Base-by-base conservation (phyloP, 30 jellyfish, hydroid and myxozoan species). In the Catostylus mosaicus region DNA sequence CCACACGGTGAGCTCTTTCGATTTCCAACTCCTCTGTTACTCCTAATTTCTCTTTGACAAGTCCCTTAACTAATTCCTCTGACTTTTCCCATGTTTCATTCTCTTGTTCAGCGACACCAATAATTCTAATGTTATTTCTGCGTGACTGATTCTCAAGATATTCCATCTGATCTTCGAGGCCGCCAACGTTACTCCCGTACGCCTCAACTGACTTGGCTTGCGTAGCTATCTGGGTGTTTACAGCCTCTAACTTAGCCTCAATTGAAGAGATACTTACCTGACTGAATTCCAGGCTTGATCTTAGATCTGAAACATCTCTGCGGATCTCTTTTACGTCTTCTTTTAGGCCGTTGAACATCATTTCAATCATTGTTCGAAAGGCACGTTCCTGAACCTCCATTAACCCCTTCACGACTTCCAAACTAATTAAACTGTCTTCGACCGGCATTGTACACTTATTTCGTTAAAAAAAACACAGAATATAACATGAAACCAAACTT, bases 1-100 rank as follows among this genome's bases (percentile, higher is more conserved):
- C 82, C 68, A 67, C 26, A 30, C 77, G 50, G 30, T 64, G 73
- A 26, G 77, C 77, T 18, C 77, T 64, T 27, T 64, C 77, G 52
- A 64, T 64, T 1, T 30, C 77, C 51, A 64, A 30, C 1, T 65
- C 19, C 66, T 69, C 82, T 6, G 34, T 22, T 14, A 34, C 34
- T 6, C 36, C 82, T 36, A 69, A 10, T 31, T 67, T 67, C 30
- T 34, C 29, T 69, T 69, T 69, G 34, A 69, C n/a, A 26, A 30
- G 36, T 46, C 29, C 38, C 26, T 9, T 45, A 69, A 69, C 24
- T 36, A 69, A 19, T 67, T 69, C 36, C 29, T 36, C 82, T 18
- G 82, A 36, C 33, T 69, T 35, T 11, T 69, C 82, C 66, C 66
- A 69, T 22, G 18, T 45, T 65, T 69, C 82, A 69, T 69, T 65